Evolutionary conservation across 2,888 invertebrate species (phyloP), one percentile per base, ranked within the genome.

Genomic region (Lepidocyrtinus sp.): DNA sequence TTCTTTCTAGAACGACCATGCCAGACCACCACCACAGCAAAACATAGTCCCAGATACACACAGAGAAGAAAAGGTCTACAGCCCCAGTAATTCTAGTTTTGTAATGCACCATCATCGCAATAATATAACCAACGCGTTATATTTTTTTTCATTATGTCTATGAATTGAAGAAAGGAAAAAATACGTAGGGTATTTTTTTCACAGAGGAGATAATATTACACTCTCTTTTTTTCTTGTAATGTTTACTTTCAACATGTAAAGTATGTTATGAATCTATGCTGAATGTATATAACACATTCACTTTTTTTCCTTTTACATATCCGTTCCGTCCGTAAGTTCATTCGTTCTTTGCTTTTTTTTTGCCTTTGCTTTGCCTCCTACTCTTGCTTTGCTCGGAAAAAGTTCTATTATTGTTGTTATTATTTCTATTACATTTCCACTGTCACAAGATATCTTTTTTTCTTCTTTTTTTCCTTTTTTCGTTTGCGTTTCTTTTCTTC

Each of bases 391-490:
- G 2, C 9, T 50, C n/a, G 17, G 69, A 36, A 36, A 36, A 36
- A 36, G 36, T 5, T 36, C 36, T 62, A 62, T 21, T 72, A 19
- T 55, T 24, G 26, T 59, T 75, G 24, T 62, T 61, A 59, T 64
- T 72, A 61, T 72, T 71, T 25, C 50, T 59, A 70, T 71, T 68
- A 24, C 64, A 73, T 65, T 73, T 46, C 71, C 59, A 68, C 73
- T 78, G 73, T 78, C 67, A 73, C 78, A 78, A n/a, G 67, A 77
- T 71, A 77, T 77, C 27, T 77, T 72, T 64, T 27, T 67, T 70
- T 67, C 62, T 2, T 45, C 46, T 77, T 67, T 68, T 73, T 73
- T 45, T 77, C 67, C 64, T 46, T 65, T 70, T 55, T 65, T 62
- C 77, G 69, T 69, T 75, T 64, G 69, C 36, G 65, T 70, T 76